Base-by-base conservation (phyloP, 1,140 invertebrate genomes). In the Heliconius eleuchia region DNA sequence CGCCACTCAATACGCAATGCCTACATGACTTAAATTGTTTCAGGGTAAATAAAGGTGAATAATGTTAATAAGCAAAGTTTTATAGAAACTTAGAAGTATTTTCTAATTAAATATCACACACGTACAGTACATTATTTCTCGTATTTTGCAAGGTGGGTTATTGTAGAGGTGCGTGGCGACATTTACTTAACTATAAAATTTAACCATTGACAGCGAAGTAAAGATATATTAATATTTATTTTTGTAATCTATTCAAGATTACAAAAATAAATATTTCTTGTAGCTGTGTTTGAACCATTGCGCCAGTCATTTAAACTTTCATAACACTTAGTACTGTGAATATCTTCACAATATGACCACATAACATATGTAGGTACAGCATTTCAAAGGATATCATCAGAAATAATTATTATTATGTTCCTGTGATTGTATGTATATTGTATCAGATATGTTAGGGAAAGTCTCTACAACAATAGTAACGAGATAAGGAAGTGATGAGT, bases 401-500 rank as follows among this genome's bases (percentile, higher is more conserved):
- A 66, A 66, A 60, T 60, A 60, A 60, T 60, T 60, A 60, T 23
- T 60, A 0, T 23, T 60, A n/a, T 60, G 57, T 79, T 81, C 80
- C 75, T 77, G 66, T 76, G 55, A 79, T 79, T 84, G 74, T 79
- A 80, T 76, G 52, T 77, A 78, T 84, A 84, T 81, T 78, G 30
- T 77, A 70, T 77, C 70, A 74, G 77, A 79, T 73, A 60, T 46
- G 19, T 23, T 23, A 74, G 81, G 77, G 81, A 84, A 84, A 84
- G 81, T 84, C 46, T 27, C 71, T 66, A 74, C 37, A 81, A 81
- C 80, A 82, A 82, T 82, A 46, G 42, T 16, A 46, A 46, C 13
- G 42, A 46, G 42, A 6, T 46, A 46, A 77, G 78, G 57, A 75
- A 78, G 9, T 60, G 57, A 23, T 11, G 1, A 23, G 57, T 27